Percentiles rank a stretch among this genome's conserved stretches.
Evolutionary conservation across 2,113 vertebrate genomes (phyloP).

Genomic region (human (Homo sapiens)): DNA sequence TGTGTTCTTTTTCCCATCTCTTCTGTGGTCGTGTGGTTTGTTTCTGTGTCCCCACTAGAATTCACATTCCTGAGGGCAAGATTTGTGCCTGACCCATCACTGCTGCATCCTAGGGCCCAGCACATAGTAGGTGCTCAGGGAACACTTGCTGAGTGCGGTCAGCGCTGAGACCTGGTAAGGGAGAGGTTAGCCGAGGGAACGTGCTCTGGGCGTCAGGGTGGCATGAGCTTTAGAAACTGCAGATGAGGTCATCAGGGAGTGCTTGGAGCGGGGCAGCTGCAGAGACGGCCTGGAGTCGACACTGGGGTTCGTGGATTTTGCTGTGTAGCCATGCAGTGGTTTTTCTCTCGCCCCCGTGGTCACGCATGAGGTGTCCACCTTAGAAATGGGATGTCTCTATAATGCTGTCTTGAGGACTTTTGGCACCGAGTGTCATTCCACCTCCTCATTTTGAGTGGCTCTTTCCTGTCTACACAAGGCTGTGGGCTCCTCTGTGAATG

Average conservation of each 20-base stretch:
- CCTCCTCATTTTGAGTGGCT: neutral
- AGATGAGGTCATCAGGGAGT: neutral
- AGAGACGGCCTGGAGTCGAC: neutral
- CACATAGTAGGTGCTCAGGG: neutral
- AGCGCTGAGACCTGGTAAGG: neutral
- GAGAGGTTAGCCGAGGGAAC: neutral
- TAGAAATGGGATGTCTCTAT: neutral
- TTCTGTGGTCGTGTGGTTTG: neutral
- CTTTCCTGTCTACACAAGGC: neutral
- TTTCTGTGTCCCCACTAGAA: neutral
- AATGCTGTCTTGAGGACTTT: neutral
- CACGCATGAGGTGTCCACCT: neutral
- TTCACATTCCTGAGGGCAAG: neutral
- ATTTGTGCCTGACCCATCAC: neutral
- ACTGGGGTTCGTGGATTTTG: rapidly evolving
- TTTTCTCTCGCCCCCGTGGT: rapidly evolving
- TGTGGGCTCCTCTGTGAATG: neutral
- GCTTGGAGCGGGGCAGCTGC: neutral
- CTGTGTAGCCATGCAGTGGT: no score
- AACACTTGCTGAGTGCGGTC: neutral
- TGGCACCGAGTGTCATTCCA: neutral
- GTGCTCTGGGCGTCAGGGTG: neutral
- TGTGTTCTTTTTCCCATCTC: neutral
- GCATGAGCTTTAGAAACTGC: rapidly evolving
- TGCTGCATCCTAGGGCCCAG: neutral